phyloP scores from a whole-genome alignment of 2,797 vertebrate species.

The Spea hammondii region DNA sequence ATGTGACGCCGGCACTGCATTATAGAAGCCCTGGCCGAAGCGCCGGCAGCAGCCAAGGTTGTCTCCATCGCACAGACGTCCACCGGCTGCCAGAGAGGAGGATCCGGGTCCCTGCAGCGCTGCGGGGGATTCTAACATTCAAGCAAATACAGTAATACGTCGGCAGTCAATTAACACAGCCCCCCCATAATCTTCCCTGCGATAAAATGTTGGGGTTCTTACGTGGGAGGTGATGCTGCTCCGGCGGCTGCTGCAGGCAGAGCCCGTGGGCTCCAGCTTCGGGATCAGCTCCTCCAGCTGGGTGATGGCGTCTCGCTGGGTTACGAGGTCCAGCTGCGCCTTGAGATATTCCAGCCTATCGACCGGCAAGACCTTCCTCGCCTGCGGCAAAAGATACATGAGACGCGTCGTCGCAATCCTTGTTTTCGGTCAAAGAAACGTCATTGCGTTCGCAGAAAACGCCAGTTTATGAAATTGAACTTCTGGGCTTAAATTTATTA shows the following conservation, averaged over 20 bases:
- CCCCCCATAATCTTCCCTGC: no score
- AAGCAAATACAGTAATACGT: no score
- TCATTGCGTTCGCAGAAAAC: not conserved
- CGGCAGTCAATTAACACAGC: no score
- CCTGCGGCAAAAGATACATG: slow-evolving; percentile 64
- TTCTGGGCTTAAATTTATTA: no score
- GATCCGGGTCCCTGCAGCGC: no score
- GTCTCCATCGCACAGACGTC: no score
- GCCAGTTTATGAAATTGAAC: no score
- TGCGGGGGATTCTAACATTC: no score
- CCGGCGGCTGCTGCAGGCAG: slow-evolving; percentile 91
- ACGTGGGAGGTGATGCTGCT: slow-evolving; percentile 98
- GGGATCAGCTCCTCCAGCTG: slow-evolving; percentile 86
- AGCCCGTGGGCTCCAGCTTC: slow-evolving; percentile 87
- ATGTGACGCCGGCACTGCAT: no score
- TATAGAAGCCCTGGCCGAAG: no score
- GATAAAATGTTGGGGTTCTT: slow-evolving; percentile 47
- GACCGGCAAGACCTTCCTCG: slow-evolving; percentile 83
- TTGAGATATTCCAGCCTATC: slow-evolving; percentile 90
- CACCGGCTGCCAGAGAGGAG: no score
- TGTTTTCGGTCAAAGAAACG: not conserved
- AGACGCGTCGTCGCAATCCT: not conserved
- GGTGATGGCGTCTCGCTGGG: slow-evolving; percentile 71
- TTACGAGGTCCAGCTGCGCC: slow-evolving; percentile 77
- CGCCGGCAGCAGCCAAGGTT: no score